Evolutionary conservation across 2,797 vertebrate genomes (phyloP).

Genomic region (Triplophysa yarkandensis): DNA sequence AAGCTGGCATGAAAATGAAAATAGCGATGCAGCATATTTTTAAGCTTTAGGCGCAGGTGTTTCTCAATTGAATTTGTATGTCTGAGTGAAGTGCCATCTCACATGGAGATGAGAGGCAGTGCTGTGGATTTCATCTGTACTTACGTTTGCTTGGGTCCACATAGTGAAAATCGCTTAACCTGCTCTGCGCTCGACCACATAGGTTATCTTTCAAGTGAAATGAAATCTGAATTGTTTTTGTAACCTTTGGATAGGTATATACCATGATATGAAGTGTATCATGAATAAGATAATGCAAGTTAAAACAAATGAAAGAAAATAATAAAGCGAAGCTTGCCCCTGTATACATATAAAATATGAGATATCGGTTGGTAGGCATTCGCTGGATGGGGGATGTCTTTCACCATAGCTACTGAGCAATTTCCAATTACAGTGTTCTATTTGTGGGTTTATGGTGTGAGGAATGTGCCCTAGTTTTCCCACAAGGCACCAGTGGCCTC

Average conservation of each 20-base stretch:
- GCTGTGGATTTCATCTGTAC: slow-evolving; percentile 32
- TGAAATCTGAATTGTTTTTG: slow-evolving; percentile 31
- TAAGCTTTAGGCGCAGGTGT: slow-evolving; percentile 49
- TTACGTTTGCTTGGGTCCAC: slow-evolving; percentile 37
- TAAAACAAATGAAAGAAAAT: neutral
- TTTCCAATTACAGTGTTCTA: slow-evolving; percentile 76
- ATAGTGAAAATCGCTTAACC: slow-evolving; percentile 34
- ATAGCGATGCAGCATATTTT: slow-evolving; percentile 44
- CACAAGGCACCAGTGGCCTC: slow-evolving; percentile 76
- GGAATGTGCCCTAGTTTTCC: slow-evolving; percentile 82
- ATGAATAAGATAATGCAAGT: slow-evolving; percentile 35
- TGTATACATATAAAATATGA: neutral
- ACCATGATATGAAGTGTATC: neutral
- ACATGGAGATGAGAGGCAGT: slow-evolving; percentile 37
- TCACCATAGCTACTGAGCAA: slow-evolving; percentile 58
- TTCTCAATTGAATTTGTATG: slow-evolving; percentile 46
- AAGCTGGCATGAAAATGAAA: slow-evolving; percentile 42
- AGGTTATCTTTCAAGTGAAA: slow-evolving; percentile 19
- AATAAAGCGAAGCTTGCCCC: neutral
- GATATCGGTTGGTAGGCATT: slow-evolving; percentile 1
- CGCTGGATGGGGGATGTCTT: slow-evolving; percentile 4
- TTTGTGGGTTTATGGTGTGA: slow-evolving; percentile 73
- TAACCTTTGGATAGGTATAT: slow-evolving; percentile 24
- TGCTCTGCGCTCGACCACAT: neutral
- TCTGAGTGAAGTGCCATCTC: slow-evolving; percentile 49